phyloP scores from a whole-genome alignment of 2,113 vertebrate species.

The Blennius ocellaris region DNA sequence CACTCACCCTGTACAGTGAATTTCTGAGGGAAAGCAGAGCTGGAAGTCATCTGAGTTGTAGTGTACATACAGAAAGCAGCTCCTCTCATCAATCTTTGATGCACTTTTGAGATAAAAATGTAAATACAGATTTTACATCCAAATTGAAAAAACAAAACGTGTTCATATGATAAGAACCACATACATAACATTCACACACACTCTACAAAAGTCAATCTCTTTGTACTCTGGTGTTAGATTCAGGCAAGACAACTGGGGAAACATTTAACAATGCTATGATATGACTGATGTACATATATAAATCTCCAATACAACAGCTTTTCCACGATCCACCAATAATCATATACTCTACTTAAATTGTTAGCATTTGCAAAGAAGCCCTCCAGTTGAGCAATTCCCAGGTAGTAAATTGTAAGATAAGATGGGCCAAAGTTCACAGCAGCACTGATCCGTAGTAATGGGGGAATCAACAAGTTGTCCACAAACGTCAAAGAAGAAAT shows the following conservation, averaged over 20 bases:
- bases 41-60: conserved; percentile 90
- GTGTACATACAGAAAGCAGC: conserved; percentile 91
- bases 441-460: conserved; percentile 14
- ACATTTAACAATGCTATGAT: no score
- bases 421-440: conserved; percentile 36
- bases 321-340: no score
- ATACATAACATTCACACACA: no score
- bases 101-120: conserved; percentile 70
- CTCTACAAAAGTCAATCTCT: no score
- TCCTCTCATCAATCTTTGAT: conserved; percentile 89
- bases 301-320: no score
- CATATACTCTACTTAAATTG: no score
- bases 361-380: conserved; percentile 15
- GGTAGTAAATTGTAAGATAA: conserved; percentile 2
- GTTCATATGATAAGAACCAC: no score
- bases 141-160: no score
- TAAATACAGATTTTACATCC: no score
- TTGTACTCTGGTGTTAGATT: no score
- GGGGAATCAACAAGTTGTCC: conserved; percentile 7
- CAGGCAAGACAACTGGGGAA: no score
- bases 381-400: not conserved
- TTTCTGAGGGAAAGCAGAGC: conserved; percentile 90
- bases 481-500: conserved; percentile 27
- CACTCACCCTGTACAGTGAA: conserved; percentile 89
- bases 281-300: no score